phyloP scores from a whole-genome alignment of 2,113 vertebrate genomes.

The Thalassarche chlororhynchos region DNA sequence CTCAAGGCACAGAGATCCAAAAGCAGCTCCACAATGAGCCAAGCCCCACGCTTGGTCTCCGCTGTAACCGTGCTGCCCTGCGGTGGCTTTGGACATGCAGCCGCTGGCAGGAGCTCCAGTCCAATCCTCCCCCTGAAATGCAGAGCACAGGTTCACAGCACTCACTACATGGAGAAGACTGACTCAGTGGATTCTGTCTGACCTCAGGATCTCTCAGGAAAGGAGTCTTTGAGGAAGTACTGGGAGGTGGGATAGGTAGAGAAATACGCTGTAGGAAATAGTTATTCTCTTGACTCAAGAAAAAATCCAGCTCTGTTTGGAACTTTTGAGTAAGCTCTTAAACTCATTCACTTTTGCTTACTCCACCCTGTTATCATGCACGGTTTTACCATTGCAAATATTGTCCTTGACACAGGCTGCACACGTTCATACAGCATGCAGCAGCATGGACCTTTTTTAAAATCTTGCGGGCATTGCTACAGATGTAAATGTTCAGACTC shows the following conservation, averaged over 20 bases:
- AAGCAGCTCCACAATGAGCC: fast-evolving
- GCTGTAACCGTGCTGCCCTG: fast-evolving
- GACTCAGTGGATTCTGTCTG: neutral
- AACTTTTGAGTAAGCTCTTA: neutral
- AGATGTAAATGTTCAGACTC: neutral
- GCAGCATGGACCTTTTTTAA: neutral
- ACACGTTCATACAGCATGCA: neutral
- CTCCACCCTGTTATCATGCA: neutral
- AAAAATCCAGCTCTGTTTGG: neutral
- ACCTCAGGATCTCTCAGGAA: neutral
- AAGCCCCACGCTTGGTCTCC: fast-evolving
- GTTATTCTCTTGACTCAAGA: neutral
- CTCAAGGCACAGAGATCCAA: neutral
- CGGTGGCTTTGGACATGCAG: fast-evolving
- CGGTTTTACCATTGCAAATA: neutral
- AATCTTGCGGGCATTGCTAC: neutral
- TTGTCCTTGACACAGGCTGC: neutral
- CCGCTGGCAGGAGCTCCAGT: fast-evolving
- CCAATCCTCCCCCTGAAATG: neutral
- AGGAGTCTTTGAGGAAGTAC: neutral
- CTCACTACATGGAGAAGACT: fast-evolving
- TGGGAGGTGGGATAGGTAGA: neutral
- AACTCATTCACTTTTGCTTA: neutral
- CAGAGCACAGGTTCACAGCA: neutral
- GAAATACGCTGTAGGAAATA: neutral